Percentiles rank a stretch among this genome's conserved stretches.
These are phyloP conservation scores for Axea sp. DNA, from an alignment of 2,888 invertebrate genomes.

Conservation along the genomic window DNA sequence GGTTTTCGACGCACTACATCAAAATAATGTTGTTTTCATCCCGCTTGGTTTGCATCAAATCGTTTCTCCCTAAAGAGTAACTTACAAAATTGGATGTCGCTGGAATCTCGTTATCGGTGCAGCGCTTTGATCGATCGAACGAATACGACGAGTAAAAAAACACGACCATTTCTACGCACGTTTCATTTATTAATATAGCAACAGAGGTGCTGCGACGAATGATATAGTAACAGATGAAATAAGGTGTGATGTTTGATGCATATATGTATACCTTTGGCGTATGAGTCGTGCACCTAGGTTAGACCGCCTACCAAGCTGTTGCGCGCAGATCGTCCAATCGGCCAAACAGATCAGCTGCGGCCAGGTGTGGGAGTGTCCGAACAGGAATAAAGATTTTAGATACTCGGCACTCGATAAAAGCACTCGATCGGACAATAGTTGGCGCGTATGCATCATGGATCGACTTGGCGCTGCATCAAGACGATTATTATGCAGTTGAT, in stretches of 20 bases:
- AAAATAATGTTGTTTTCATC: conserved; percentile 10
- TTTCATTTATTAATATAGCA: conserved; percentile 9
- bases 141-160: conserved; percentile 16
- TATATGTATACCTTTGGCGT: conserved; percentile 36
- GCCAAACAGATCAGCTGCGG: conserved; percentile 60
- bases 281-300: conserved; percentile 46
- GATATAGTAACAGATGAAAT: conserved; percentile 27
- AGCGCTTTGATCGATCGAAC: neutral
- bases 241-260: conserved; percentile 42
- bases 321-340: conserved; percentile 59
- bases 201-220: conserved; percentile 8
- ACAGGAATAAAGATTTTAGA: conserved; percentile 67
- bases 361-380: conserved; percentile 72
- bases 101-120: conserved; percentile 35
- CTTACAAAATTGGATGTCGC: conserved; percentile 7
- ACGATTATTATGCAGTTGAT: conserved; percentile 67
- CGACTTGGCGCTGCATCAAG: conserved; percentile 59
- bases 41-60: neutral
- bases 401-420: conserved; percentile 64
- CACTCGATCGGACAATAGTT: conserved; percentile 65
- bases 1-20: conserved; percentile 14
- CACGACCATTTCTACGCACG: conserved; percentile 19
- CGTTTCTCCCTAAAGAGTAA: conserved; percentile 7
- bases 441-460: conserved; percentile 66
- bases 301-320: conserved; percentile 63